Evolutionary conservation across 2,797 vertebrate species (phyloP), one percentile per base, ranked within the genome.

Genomic region (Hydrocynus forskahlii): DNA sequence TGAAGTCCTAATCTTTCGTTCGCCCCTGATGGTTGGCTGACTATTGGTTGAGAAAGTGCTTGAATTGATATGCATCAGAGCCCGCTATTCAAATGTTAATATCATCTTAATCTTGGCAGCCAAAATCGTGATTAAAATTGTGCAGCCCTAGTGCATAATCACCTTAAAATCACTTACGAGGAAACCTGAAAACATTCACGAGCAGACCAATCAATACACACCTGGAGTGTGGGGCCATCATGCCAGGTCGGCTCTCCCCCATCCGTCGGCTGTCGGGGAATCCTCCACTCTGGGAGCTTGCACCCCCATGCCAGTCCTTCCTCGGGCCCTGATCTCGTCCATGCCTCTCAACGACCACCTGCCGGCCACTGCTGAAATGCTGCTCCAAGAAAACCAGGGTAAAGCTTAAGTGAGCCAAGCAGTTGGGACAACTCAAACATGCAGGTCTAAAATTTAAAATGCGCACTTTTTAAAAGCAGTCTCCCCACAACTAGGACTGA

Each of bases 291-390:
- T 97, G 97, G 17, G 97, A 95, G 80, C 94, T 88, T 0, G 95
- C 95, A 0, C 95, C 93, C 1, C 96, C 92, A 0, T 98, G 97
- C 98, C 97, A 99, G 5, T 97, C 97, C 93, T 99, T 99, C 83
- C 98, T 96, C 90, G 96, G 94, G 80, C 96, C 97, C 64, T 93
- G 89, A 62, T 98, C 97, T 57, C 97, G 93, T 81, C 94, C 91
- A 1, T 97, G 97, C 45, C 97, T 95, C 78, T 98, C 97, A 52
- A 97, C 96, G 12, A 97, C 96, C 0, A 96, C 94, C 1, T 97
- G 97, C 23, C 97, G 95, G 10, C 97, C 95, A 10, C 97, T 97
- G 0, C 89, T 93, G 76, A 97, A 99, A 54, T 97, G 94, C 96
- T 97, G 86, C 60, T 81, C 16, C 64, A 16, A 81, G 16, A 59